A percentile compares a stretch with the other conserved stretches of the same genome.
Conservation (phyloP, 2,113 vertebrate genomes). For the Otus sunia region DNA sequence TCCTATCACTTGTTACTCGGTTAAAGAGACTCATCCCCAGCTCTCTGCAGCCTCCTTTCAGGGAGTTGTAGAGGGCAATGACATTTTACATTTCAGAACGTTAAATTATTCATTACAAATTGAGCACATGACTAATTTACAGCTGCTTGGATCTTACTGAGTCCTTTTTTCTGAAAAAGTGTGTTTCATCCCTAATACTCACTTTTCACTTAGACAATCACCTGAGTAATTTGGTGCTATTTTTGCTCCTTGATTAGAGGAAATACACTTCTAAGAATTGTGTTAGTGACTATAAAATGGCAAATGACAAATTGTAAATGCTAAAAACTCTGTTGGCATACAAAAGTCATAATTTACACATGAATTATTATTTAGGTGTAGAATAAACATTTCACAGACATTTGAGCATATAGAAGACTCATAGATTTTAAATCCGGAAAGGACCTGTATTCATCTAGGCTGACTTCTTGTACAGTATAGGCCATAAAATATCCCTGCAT, state of each 20-base stretch:
- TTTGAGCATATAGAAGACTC: background rate
- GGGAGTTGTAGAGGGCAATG: no score
- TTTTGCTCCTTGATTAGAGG: background rate
- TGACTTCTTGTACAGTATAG: background rate
- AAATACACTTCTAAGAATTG: background rate
- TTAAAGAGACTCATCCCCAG: no score
- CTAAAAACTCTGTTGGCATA: background rate
- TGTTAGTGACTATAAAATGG: background rate
- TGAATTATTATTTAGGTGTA: background rate
- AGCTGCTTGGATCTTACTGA: background rate
- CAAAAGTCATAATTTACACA: background rate
- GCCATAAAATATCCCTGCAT: background rate
- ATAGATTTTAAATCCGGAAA: background rate
- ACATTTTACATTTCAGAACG: background rate
- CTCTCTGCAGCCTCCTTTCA: no score
- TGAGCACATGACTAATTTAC: background rate
- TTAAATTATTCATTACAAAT: background rate
- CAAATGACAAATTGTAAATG: background rate
- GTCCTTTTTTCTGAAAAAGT: background rate
- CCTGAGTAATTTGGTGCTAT: background rate
- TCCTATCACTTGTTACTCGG: no score
- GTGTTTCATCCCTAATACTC: background rate
- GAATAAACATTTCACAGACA: background rate
- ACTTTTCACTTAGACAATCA: background rate
- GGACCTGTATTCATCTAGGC: background rate